Conservation (phyloP, 2,113 vertebrate genomes). For the Corvus hawaiiensis region DNA sequence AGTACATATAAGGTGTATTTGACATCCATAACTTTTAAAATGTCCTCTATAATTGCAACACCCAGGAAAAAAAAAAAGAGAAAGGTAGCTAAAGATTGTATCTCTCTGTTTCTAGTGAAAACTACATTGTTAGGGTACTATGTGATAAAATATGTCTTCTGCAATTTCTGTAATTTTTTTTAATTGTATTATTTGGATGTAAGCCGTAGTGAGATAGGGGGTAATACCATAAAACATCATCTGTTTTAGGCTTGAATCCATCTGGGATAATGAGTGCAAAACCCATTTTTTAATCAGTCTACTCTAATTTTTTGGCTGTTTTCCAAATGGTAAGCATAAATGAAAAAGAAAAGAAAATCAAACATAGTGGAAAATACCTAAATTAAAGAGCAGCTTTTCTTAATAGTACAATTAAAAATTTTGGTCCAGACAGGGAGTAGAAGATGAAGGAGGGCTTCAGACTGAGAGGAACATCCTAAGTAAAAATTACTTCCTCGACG, state of each 20-base stretch:
- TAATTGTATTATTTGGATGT: neutral
- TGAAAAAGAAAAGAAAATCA: neutral
- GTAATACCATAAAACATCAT: neutral
- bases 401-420: neutral
- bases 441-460: neutral
- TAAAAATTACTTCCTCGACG: rapidly evolving
- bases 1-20: neutral
- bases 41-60: neutral
- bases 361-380: neutral
- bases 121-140: neutral
- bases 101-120: neutral
- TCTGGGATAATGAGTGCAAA: neutral
- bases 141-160: neutral
- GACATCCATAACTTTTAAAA: neutral
- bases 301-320: neutral
- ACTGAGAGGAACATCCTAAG: neutral
- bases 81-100: neutral
- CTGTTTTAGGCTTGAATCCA: neutral
- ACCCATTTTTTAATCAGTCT: neutral
- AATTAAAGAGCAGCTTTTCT: neutral
- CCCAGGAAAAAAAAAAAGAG: no score
- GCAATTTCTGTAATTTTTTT: neutral
- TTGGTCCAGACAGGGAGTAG: rapidly evolving
- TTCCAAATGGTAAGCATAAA: neutral
- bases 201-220: neutral